Conservation (phyloP, 2,797 vertebrate genomes). For the Parauchenoglanis ngamensis region DNA sequence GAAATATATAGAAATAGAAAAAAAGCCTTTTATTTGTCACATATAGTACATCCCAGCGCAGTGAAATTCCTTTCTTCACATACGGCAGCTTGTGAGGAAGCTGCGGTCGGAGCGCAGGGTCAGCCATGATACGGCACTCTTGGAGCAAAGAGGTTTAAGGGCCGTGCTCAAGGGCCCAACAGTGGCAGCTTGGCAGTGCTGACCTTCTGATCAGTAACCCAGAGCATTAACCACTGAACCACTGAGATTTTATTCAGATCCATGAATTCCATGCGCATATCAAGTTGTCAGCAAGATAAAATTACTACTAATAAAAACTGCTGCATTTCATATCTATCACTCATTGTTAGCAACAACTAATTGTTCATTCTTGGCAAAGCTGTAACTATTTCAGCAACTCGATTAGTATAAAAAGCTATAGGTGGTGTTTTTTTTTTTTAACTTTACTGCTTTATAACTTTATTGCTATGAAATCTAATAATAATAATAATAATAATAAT, state of each 20-base stretch:
- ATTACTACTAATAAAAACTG: background rate
- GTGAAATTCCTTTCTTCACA: no score
- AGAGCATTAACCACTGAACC: no score
- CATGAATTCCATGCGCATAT: background rate
- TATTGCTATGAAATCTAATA: background rate
- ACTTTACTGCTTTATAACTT: background rate
- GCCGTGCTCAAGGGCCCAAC: no score
- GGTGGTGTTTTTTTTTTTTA: background rate
- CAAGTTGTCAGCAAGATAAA: background rate
- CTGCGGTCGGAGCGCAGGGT: no score
- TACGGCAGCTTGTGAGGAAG: no score
- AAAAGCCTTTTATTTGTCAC: no score
- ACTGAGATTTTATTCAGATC: background rate
- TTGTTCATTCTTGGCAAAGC: background rate
- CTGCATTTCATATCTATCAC: background rate
- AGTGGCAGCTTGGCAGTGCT: no score
- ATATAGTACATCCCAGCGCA: no score
- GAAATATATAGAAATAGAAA: background rate
- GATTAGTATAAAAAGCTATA: background rate
- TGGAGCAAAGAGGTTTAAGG: no score
- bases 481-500: background rate
- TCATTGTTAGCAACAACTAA: background rate
- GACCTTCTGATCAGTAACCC: no score
- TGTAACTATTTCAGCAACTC: background rate
- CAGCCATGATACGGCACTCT: no score